Evolutionary conservation across 2,113 vertebrate species (phyloP).

Genomic region (Pluvianellus socialis): DNA sequence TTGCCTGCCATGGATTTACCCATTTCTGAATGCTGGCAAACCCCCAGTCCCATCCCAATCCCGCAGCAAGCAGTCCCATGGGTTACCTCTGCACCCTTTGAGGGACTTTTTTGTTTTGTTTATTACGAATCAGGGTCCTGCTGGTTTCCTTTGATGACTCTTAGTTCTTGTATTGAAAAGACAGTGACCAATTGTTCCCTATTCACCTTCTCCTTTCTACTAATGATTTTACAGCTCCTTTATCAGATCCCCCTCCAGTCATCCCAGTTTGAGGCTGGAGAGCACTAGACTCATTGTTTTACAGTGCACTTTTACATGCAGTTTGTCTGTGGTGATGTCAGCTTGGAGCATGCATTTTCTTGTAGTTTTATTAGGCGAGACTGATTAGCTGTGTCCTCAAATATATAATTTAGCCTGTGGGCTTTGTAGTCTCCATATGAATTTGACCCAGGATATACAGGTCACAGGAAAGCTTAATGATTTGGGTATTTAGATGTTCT

Average conservation of each 20-base stretch:
- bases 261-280: neutral
- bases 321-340: neutral
- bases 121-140: neutral
- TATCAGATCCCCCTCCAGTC: slow-evolving; percentile 22
- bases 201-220: neutral
- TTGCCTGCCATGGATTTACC: neutral
- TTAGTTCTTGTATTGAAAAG: neutral
- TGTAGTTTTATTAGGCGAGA: slow-evolving; percentile 29
- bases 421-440: slow-evolving; percentile 12
- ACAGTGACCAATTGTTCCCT: slow-evolving; percentile 27
- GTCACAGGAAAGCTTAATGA: slow-evolving; percentile 23
- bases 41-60: neutral
- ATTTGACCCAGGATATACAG: slow-evolving; percentile 37
- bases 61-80: neutral
- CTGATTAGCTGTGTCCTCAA: slow-evolving; percentile 23
- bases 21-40: neutral
- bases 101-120: neutral
- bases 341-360: slow-evolving; percentile 5
- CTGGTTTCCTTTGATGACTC: slow-evolving; percentile 1
- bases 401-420: slow-evolving; percentile 26
- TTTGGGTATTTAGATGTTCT: slow-evolving; percentile 5
- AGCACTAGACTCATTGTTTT: neutral
- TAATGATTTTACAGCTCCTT: slow-evolving; percentile 42
- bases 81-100: accelerated
- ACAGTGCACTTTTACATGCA: neutral